A percentile compares a stretch with the other conserved stretches of the same genome.
These are phyloP conservation scores for Theropithecus gelada DNA, from an alignment of 2,113 vertebrate genomes.

Conservation along the genomic window DNA sequence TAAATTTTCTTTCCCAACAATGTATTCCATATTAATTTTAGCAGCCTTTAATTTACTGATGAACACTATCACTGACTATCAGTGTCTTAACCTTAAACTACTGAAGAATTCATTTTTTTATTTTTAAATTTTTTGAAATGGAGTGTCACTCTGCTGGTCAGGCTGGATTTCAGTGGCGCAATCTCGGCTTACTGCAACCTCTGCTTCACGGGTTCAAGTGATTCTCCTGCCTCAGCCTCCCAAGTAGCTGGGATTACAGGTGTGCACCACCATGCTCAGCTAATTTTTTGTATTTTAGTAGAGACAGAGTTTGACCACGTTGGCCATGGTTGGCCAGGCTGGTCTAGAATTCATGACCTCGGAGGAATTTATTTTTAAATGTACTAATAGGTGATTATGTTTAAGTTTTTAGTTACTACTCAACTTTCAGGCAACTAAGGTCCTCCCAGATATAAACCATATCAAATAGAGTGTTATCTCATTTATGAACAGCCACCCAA, in stretches of 20 bases:
- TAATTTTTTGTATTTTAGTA: no score
- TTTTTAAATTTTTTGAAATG: no score
- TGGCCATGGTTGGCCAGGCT: no score
- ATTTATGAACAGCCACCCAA: neutral
- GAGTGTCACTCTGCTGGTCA: no score
- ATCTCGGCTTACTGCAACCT: no score
- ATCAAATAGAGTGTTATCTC: neutral
- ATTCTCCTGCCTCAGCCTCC: no score
- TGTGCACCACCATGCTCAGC: no score
- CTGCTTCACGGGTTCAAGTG: no score
- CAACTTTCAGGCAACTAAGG: neutral
- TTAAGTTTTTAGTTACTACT: neutral
- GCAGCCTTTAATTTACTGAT: neutral
- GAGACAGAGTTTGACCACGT: no score
- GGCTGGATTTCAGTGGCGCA: no score
- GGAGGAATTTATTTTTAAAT: neutral
- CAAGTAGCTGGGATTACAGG: no score
- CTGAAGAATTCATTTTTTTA: neutral
- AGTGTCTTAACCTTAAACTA: neutral
- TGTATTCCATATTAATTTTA: neutral
- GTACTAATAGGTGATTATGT: neutral
- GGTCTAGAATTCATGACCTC: no score
- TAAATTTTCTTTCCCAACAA: neutral
- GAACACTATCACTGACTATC: neutral
- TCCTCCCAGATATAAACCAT: neutral